A percentile compares a stretch with the other conserved stretches of the same genome.
These are phyloP conservation scores for Cydia pomonella DNA, from an alignment of 1,140 invertebrate genomes.

Conservation along the genomic window DNA sequence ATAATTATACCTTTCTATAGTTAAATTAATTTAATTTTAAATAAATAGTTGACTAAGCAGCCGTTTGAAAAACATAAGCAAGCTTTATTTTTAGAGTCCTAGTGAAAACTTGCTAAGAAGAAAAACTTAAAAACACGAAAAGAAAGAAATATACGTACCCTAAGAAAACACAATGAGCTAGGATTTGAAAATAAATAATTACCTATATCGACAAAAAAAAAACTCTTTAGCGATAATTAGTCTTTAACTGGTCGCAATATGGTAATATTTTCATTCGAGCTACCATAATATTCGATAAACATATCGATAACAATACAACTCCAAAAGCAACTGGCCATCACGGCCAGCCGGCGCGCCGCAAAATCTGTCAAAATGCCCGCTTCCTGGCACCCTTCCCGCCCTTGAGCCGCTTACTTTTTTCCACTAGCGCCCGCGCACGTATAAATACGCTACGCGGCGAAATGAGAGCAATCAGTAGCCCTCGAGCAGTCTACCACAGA, in stretches of 20 bases:
- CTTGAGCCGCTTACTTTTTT: slow-evolving; percentile 79
- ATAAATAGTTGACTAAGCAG: too few relatives aligned
- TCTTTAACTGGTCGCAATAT: slow-evolving; percentile 35
- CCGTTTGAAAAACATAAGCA: too few relatives aligned
- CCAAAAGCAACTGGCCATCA: background rate
- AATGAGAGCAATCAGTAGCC: slow-evolving; percentile 78
- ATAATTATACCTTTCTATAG: too few relatives aligned
- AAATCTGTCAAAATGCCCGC: slow-evolving; percentile 52
- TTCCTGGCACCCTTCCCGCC: slow-evolving; percentile 72
- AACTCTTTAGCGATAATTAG: too few relatives aligned
- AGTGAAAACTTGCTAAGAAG: too few relatives aligned
- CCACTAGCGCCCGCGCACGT: slow-evolving; percentile 58
- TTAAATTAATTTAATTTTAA: too few relatives aligned
- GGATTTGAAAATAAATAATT: too few relatives aligned
- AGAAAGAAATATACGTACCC: too few relatives aligned
- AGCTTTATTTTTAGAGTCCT: too few relatives aligned
- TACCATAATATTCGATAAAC: slow-evolving; percentile 15
- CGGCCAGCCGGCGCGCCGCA: background rate
- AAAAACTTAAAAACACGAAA: too few relatives aligned
- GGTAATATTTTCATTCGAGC: slow-evolving; percentile 26
- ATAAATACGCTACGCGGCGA: slow-evolving; percentile 68
- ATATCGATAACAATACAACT: slow-evolving; percentile 26
- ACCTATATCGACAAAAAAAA: too few relatives aligned
- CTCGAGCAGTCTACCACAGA: slow-evolving; percentile 77
- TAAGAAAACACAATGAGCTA: too few relatives aligned